Conservation (phyloP, 2,113 vertebrate genomes). For the Corvus hawaiiensis region DNA sequence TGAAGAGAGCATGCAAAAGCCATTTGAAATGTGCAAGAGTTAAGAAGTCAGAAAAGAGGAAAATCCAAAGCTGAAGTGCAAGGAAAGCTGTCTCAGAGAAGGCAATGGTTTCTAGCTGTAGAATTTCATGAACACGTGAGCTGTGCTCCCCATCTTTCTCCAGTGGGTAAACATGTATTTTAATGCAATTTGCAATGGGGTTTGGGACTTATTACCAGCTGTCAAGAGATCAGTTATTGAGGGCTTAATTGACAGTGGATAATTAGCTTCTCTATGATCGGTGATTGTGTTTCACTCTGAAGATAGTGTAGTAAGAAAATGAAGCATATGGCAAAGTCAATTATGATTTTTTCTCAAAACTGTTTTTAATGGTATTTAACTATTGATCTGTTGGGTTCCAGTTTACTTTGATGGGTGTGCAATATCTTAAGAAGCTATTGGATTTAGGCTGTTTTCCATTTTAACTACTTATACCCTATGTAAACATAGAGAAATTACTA, state of each 20-base stretch:
- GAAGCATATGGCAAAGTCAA: conserved; percentile 61
- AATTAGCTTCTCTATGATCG: conserved; percentile 57
- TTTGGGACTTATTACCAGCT: conserved; percentile 58
- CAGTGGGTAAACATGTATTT: conserved; percentile 28
- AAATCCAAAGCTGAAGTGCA: not conserved
- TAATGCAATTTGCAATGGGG: conserved; percentile 24
- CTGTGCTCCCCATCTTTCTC: conserved; percentile 10
- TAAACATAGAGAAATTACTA: conserved; percentile 2
- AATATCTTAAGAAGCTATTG: not conserved
- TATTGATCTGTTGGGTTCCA: conserved; percentile 59
- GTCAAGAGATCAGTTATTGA: conserved; percentile 59
- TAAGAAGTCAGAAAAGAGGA: not conserved
- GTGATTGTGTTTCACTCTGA: conserved; percentile 55
- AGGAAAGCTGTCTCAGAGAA: not conserved
- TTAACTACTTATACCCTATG: conserved; percentile 16
- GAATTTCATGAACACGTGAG: not conserved
- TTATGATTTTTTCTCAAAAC: conserved; percentile 57
- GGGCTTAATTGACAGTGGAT: conserved; percentile 54
- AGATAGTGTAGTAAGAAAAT: conserved; percentile 14
- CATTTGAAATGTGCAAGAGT: not conserved
- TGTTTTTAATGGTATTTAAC: conserved; percentile 60
- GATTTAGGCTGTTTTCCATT: not conserved
- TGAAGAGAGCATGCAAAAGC: not conserved
- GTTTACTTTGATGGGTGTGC: conserved; percentile 38
- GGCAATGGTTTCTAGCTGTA: not conserved